Evolutionary conservation across 1,140 invertebrate genomes (phyloP).

Genomic region (Prorops nasuta): DNA sequence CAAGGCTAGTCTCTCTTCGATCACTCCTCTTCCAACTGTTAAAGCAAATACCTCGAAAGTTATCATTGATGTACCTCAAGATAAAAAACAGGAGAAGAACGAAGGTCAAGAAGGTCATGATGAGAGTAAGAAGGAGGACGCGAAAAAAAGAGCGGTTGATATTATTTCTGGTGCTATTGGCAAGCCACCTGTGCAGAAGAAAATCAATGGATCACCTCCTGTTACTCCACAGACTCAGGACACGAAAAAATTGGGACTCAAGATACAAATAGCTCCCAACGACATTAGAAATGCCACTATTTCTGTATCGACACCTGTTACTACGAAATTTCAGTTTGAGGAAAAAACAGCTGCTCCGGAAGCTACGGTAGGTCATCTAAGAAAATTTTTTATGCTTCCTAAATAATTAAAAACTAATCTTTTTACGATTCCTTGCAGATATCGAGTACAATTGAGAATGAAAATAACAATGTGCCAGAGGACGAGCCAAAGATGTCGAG

Average conservation of each 20-base stretch:
- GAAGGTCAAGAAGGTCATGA: slow-evolving; percentile 17
- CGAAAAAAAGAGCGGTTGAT: slow-evolving; percentile 47
- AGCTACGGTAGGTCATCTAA: slow-evolving; percentile 38
- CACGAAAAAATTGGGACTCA: slow-evolving; percentile 42
- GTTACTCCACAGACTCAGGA: slow-evolving; percentile 32
- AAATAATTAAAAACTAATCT: not conserved
- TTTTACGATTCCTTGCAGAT: slow-evolving; percentile 23
- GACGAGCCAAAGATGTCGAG: slow-evolving; percentile 52
- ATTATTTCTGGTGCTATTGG: slow-evolving; percentile 49
- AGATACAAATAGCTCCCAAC: slow-evolving; percentile 46
- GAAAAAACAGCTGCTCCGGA: slow-evolving; percentile 28
- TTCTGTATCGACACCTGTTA: slow-evolving; percentile 46
- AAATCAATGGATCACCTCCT: slow-evolving; percentile 39
- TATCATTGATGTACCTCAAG: slow-evolving; percentile 30
- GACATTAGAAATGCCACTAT: slow-evolving; percentile 46
- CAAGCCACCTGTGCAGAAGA: slow-evolving; percentile 45
- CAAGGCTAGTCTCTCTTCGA: slow-evolving; percentile 66
- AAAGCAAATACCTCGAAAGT: slow-evolving; percentile 21
- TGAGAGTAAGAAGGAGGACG: slow-evolving; percentile 28
- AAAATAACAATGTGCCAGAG: slow-evolving; percentile 9
- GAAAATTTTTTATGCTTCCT: not conserved
- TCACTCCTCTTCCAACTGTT: slow-evolving; percentile 36
- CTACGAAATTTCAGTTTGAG: slow-evolving; percentile 46
- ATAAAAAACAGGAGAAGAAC: slow-evolving; percentile 9
- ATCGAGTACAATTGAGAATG: slow-evolving; percentile 15